phyloP scores from a whole-genome alignment of 2,113 vertebrate species.

The Apeltes quadracus region DNA sequence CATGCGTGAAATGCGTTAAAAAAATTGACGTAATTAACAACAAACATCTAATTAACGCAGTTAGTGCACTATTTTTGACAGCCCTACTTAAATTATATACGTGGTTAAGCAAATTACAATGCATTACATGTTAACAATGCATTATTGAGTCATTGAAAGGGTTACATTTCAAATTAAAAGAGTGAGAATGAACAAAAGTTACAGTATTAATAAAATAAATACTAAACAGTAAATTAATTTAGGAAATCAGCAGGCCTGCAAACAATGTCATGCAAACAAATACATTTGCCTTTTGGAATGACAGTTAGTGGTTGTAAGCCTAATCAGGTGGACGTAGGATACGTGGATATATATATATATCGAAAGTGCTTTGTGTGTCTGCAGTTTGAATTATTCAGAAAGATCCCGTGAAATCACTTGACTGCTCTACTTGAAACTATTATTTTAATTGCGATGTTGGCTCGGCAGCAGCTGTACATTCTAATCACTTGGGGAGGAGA shows the following conservation, averaged over 20 bases:
- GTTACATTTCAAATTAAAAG: not conserved
- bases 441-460: conserved; percentile 46
- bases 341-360: not conserved
- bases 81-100: too few relatives aligned
- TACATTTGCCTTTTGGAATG: not conserved
- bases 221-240: too few relatives aligned
- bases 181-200: not conserved
- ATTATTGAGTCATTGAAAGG: too few relatives aligned
- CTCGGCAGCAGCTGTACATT: conserved; percentile 35
- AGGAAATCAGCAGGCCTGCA: not conserved
- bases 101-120: too few relatives aligned
- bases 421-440: conserved; percentile 36
- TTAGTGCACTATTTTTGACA: too few relatives aligned
- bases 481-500: conserved; percentile 35
- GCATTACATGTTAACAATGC: too few relatives aligned
- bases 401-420: conserved; percentile 22
- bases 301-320: conserved; percentile 1
- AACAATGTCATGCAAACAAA: conserved; percentile 21
- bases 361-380: conserved; percentile 4
- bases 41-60: too few relatives aligned
- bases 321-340: conserved; percentile 20
- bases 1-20: too few relatives aligned
- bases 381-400: conserved; percentile 50
- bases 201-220: too few relatives aligned
- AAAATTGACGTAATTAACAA: too few relatives aligned